A percentile compares a stretch with the other conserved stretches of the same genome.
Conservation (phyloP, 92 coral and sea anemone species). For the Porites lobata region DNA sequence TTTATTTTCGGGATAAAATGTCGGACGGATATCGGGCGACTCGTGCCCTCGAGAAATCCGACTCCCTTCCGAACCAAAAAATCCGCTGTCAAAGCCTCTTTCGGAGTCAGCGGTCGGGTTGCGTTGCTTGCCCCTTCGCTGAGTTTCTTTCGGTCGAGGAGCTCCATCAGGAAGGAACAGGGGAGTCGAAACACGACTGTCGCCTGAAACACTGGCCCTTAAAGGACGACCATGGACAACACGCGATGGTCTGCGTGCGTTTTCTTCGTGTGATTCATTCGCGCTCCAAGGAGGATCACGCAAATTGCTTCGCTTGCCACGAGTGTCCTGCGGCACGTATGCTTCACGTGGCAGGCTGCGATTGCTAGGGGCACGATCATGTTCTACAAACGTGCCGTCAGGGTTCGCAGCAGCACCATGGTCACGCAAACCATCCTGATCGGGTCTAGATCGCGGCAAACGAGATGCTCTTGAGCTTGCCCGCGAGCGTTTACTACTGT, state of each 20-base stretch:
- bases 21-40: conserved; percentile 78
- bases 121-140: conserved; percentile 66
- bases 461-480: conserved; percentile 70
- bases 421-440: conserved; percentile 32
- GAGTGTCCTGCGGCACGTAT: conserved; percentile 58
- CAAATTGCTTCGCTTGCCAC: conserved; percentile 14
- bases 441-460: conserved; percentile 38
- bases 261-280: conserved; percentile 6
- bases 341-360: conserved; percentile 79
- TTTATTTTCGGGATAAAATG: conserved; percentile 56
- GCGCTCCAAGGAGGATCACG: conserved; percentile 9
- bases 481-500: conserved; percentile 64
- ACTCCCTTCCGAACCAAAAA: conserved; percentile 98
- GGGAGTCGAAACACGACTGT: conserved; percentile 98
- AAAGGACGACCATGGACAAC: conserved; percentile 54
- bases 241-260: conserved; percentile 35
- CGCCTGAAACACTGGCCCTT: conserved; percentile 93
- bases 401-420: conserved; percentile 4
- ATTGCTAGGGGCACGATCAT: conserved; percentile 50
- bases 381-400: conserved; percentile 25
- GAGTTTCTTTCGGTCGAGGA: conserved; percentile 72
- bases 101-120: conserved; percentile 86
- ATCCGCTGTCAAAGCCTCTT: conserved; percentile 97
- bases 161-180: conserved; percentile 82
- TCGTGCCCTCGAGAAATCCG: conserved; percentile 88